Evolutionary conservation across 2,113 vertebrate species (phyloP), one percentile per base, ranked within the genome.

Genomic region (Hippocampus barbouri): DNA sequence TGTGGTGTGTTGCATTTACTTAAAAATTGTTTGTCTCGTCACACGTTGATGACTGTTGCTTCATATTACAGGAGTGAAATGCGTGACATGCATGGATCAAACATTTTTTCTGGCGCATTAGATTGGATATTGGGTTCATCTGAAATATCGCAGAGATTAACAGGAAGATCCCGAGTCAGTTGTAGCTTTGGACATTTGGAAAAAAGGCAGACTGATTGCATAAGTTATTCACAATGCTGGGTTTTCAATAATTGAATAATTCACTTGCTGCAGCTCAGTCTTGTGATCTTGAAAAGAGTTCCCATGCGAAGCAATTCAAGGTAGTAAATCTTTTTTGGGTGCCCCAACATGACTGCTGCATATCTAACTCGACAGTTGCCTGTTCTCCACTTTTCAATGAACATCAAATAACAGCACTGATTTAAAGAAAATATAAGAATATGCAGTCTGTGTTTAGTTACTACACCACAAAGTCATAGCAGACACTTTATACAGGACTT

Each of bases 231-330:
- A 66, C 30, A 69, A 57, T 86, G 63, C 83, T 81, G 71, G 49
- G 86, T 74, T 66, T 73, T 83, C 73, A 84, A 87, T 89, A 81
- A 87, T 41, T 65, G 30, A 71, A 51, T 85, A 89, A 89, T 84
- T 85, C 1, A 68, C 57, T 68, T 78, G 66, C 76, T 76, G 74
- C 62, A 57, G 43, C 69, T 80, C 23, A 30, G 75, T 85, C 88
- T 88, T 40, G 75, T 90, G 89, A 88, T 79, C 70, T 47, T 77
- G 79, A 74, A 75, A 61, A 60, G 66, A 69, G 23, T 84, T 64
- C 76, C 72, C 68, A 47, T 79, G 81, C 78, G 78, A 60, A 43
- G 59, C 34, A 71, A 14, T 40, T 69, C 12, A 82, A 71, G 14
- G 2, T 54, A 71, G 45, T 82, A 66, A 85, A 82, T 79, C 23